Evolutionary conservation across 2,888 invertebrate genomes (phyloP).

Genomic region (Coecobrya sp.): DNA sequence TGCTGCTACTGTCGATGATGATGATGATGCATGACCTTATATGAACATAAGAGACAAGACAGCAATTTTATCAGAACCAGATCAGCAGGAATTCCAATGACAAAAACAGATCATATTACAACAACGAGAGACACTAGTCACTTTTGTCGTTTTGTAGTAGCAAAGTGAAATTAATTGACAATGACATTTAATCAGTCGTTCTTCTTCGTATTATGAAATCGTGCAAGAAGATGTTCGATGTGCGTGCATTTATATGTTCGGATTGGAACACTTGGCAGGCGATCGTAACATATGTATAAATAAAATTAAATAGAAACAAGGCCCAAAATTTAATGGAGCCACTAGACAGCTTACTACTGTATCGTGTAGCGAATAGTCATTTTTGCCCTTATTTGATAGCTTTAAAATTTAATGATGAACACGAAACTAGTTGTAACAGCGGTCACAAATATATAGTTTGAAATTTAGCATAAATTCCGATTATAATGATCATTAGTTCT

Average conservation of each 20-base stretch:
- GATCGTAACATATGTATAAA: neutral
- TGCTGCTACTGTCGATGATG: neutral
- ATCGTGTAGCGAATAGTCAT: neutral
- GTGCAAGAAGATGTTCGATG: neutral
- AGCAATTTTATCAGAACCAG: slow-evolving; percentile 40
- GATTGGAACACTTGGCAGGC: too few species aligned
- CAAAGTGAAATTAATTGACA: slow-evolving; percentile 77
- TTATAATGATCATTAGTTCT: too few species aligned
- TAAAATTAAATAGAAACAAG: neutral
- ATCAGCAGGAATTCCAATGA: slow-evolving; percentile 51
- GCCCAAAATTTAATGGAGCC: neutral
- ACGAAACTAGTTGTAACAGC: neutral
- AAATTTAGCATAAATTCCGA: too few species aligned
- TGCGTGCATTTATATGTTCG: too few species aligned
- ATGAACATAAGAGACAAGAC: slow-evolving; percentile 42
- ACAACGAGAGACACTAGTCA: slow-evolving; percentile 17
- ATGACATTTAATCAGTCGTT: slow-evolving; percentile 60
- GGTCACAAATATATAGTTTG: too few species aligned
- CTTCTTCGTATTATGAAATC: neutral
- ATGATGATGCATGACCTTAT: slow-evolving; percentile 52
- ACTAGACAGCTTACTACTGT: neutral
- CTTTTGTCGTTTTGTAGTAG: slow-evolving; percentile 23
- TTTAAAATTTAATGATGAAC: slow-evolving; percentile 2
- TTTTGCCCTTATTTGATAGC: slow-evolving; percentile 15
- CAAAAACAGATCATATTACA: slow-evolving; percentile 46